phyloP scores from a whole-genome alignment of 2,888 invertebrate genomes.

The Rhogogaster chlorosoma region DNA sequence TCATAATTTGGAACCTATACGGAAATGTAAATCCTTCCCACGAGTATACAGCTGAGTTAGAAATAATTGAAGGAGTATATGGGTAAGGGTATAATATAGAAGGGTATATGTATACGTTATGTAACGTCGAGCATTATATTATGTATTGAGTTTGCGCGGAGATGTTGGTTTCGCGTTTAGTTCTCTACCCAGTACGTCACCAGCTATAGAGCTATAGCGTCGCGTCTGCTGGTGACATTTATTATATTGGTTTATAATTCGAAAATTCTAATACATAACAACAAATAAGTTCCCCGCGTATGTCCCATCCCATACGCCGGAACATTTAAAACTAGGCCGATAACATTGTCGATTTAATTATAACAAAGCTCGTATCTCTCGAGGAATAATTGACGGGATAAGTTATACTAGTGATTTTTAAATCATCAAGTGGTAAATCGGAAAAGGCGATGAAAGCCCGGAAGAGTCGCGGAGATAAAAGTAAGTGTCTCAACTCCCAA shows the following conservation, averaged over 20 bases:
- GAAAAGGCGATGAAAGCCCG: conserved; percentile 64
- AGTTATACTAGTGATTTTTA: conserved; percentile 9
- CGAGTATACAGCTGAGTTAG: conserved; percentile 10
- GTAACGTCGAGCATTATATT: conserved; percentile 39
- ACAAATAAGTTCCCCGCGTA: not conserved
- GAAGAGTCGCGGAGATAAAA: conserved; percentile 72
- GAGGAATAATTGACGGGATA: not conserved
- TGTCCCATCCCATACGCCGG: not conserved
- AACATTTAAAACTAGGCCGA: not conserved
- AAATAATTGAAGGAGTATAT: conserved; percentile 41
- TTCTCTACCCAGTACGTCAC: conserved; percentile 60
- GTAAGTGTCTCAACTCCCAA: conserved; percentile 65
- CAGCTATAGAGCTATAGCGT: conserved; percentile 50
- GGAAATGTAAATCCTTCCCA: not conserved
- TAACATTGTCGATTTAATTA: not conserved
- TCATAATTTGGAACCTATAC: not conserved
- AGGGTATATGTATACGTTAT: not conserved
- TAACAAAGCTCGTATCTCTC: not conserved
- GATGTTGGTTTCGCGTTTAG: conserved; percentile 51
- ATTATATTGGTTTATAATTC: not conserved
- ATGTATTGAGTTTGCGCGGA: conserved; percentile 51
- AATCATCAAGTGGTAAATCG: conserved; percentile 44
- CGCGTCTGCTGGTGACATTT: conserved; percentile 21
- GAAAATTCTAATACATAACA: not conserved
- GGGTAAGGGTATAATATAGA: not conserved